Conservation (phyloP, 1,140 invertebrate species). For the Myzus persicae region DNA sequence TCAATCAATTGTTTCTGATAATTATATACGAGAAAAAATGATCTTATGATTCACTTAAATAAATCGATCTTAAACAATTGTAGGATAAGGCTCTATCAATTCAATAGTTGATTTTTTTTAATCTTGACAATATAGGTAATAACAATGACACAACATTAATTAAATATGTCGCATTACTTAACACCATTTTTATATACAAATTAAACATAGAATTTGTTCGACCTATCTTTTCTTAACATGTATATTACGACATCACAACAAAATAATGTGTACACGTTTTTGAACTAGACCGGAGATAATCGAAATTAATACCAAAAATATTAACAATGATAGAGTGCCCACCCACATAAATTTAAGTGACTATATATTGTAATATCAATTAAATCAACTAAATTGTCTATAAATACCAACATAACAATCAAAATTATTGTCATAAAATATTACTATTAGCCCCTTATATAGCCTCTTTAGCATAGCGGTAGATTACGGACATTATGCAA, state of each 20-base stretch:
- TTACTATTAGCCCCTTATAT: neutral
- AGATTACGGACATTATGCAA: constrained; percentile 21
- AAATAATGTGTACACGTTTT: neutral
- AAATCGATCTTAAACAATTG: too few species aligned
- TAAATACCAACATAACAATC: neutral
- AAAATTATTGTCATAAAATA: neutral
- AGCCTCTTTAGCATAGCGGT: neutral
- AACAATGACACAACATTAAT: neutral
- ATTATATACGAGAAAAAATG: too few species aligned
- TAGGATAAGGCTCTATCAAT: too few species aligned
- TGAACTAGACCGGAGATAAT: neutral
- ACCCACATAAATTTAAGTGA: neutral
- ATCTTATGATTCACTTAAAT: too few species aligned
- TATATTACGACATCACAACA: neutral
- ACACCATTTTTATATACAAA: neutral
- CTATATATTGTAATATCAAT: neutral
- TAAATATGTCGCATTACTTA: neutral
- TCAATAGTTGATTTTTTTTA: too few species aligned
- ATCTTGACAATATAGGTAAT: too few species aligned
- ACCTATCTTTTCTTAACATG: neutral
- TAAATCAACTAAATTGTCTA: neutral
- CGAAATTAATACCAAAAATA: neutral
- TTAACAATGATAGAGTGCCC: neutral
- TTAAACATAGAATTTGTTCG: neutral
- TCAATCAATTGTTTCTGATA: neutral